phyloP scores from a whole-genome alignment of 2,113 vertebrate species.

The Chaetorhynchus papuensis region DNA sequence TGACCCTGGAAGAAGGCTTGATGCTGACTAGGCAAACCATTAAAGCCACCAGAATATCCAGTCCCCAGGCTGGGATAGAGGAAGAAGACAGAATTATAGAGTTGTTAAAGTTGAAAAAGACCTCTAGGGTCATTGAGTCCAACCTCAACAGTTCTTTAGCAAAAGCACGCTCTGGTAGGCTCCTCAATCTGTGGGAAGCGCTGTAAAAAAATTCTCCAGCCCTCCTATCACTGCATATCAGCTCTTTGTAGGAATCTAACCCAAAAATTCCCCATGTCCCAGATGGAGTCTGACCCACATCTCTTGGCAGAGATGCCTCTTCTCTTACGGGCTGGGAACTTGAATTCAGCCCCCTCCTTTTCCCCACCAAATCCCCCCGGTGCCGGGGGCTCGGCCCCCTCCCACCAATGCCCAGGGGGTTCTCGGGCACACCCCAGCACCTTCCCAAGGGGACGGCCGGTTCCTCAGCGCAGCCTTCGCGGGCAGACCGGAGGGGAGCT shows the following conservation, averaged over 20 bases:
- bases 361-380: background rate
- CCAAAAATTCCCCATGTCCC: background rate
- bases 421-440: background rate
- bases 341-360: background rate
- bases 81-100: background rate
- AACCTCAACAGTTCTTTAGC: background rate
- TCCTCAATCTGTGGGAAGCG: background rate
- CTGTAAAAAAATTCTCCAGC: background rate
- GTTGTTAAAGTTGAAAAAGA: background rate
- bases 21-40: background rate
- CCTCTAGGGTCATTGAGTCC: background rate
- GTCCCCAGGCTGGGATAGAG: background rate
- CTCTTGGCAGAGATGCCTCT: background rate
- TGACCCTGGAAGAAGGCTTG: background rate
- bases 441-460: background rate
- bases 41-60: background rate
- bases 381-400: background rate
- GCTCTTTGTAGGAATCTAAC: background rate
- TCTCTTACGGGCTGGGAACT: background rate
- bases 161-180: background rate
- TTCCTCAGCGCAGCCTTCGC: background rate
- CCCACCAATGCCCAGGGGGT: background rate
- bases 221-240: background rate
- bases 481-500: background rate
- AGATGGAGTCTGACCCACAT: background rate